Percentiles rank a stretch among this genome's conserved stretches.
These are phyloP conservation scores for Calidris pugnax DNA, from an alignment of 2,113 vertebrate genomes.

Conservation along the genomic window DNA sequence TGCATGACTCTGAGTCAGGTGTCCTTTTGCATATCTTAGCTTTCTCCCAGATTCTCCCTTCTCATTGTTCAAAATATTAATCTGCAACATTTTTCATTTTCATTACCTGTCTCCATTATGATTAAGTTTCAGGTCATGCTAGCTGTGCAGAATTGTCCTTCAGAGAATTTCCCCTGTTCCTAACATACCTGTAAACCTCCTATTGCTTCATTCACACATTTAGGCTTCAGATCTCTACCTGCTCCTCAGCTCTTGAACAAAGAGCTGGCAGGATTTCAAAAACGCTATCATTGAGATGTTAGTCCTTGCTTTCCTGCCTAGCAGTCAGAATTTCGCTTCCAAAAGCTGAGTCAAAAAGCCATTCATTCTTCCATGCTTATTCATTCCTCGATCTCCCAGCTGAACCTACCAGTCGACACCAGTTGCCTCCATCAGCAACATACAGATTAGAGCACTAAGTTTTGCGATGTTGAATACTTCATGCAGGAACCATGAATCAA, in stretches of 20 bases:
- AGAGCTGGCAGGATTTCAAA: not conserved
- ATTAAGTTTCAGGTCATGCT: not conserved
- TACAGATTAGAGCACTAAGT: not conserved
- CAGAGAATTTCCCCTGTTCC: not conserved
- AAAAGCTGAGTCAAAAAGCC: not conserved
- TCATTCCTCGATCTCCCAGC: not conserved
- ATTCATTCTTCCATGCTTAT: not conserved
- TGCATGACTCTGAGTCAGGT: not conserved
- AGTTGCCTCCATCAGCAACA: not conserved
- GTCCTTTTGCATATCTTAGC: not conserved
- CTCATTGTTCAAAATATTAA: not conserved
- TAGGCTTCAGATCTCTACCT: not conserved
- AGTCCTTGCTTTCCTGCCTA: not conserved
- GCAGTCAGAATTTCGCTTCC: not conserved
- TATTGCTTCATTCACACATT: not conserved
- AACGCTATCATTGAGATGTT: not conserved
- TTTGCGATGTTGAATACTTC: not conserved
- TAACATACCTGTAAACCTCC: not conserved
- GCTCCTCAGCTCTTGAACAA: not conserved
- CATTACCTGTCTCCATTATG: not conserved
- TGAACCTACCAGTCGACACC: not conserved
- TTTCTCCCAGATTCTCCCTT: not conserved
- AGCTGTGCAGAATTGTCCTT: not conserved
- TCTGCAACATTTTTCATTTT: not conserved
- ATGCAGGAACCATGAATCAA: not conserved